Evolutionary conservation across 2,113 vertebrate genomes (phyloP).

Genomic region (Ranitomeya imitator): DNA sequence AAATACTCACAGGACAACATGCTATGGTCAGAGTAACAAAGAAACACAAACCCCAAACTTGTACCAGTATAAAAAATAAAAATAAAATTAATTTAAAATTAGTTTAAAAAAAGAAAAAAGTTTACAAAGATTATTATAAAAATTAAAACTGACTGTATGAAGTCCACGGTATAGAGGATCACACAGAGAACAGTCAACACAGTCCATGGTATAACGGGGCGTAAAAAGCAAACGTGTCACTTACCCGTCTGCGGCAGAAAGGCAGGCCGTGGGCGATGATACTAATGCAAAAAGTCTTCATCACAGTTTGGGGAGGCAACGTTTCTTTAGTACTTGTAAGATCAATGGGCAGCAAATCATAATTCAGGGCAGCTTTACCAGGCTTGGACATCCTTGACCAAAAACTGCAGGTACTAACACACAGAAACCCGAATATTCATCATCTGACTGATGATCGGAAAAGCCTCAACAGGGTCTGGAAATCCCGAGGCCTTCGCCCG

Average conservation of each 20-base stretch:
- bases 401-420: constrained; percentile 10
- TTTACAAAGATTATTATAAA: not conserved
- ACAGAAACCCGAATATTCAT: not conserved
- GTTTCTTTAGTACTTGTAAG: constrained; percentile 80
- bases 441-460: not conserved
- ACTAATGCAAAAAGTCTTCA: constrained; percentile 98
- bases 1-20: not conserved
- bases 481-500: constrained; percentile 70
- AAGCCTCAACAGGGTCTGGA: constrained; percentile 52
- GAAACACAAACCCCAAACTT: not conserved
- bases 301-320: constrained; percentile 87
- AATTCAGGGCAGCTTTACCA: constrained; percentile 75
- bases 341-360: constrained; percentile 80
- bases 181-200: not conserved
- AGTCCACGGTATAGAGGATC: not conserved
- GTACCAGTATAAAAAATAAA: not conserved
- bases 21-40: not conserved
- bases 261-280: constrained; percentile 95
- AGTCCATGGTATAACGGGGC: not conserved
- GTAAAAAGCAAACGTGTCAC: constrained; percentile 54
- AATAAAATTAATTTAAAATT: not conserved
- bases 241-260: constrained; percentile 95
- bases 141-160: not conserved
- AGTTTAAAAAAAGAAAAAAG: not conserved
- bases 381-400: constrained; percentile 82